These are phyloP conservation scores for Mesocricetus auratus DNA, from an alignment of 2,113 vertebrate species.

Conservation along the genomic window DNA sequence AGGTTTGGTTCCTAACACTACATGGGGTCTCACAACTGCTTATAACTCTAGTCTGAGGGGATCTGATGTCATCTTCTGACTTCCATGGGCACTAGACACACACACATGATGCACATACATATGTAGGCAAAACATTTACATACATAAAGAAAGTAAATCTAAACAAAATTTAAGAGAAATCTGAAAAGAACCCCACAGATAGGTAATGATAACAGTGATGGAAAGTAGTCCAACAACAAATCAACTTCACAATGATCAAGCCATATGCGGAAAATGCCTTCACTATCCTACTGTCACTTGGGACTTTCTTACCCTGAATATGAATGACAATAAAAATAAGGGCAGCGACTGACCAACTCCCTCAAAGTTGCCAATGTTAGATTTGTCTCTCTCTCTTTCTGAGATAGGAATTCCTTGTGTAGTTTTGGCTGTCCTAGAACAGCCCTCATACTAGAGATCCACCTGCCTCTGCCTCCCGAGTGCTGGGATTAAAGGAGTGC, in stretches of 20 bases:
- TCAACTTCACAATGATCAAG: neutral
- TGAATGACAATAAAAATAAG: constrained; percentile 8
- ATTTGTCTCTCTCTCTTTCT: no score
- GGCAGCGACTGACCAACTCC: neutral
- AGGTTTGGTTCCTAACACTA: neutral
- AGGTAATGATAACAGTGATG: neutral
- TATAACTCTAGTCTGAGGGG: neutral
- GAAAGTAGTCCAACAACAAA: neutral
- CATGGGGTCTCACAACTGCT: neutral
- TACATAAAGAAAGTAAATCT: neutral
- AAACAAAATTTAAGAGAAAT: neutral
- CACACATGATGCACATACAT: neutral
- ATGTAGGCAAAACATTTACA: neutral
- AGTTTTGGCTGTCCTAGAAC: neutral
- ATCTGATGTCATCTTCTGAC: neutral
- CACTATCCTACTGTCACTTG: neutral
- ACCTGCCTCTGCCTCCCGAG: no score
- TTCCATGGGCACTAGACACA: neutral
- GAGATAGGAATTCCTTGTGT: neutral
- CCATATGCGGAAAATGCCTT: neutral
- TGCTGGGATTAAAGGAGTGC: no score
- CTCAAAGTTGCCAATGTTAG: neutral
- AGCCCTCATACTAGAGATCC: no score
- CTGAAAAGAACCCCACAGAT: neutral
- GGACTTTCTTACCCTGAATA: neutral